Evolutionary conservation across 2,113 vertebrate species (phyloP).

Genomic region (Grus americana): DNA sequence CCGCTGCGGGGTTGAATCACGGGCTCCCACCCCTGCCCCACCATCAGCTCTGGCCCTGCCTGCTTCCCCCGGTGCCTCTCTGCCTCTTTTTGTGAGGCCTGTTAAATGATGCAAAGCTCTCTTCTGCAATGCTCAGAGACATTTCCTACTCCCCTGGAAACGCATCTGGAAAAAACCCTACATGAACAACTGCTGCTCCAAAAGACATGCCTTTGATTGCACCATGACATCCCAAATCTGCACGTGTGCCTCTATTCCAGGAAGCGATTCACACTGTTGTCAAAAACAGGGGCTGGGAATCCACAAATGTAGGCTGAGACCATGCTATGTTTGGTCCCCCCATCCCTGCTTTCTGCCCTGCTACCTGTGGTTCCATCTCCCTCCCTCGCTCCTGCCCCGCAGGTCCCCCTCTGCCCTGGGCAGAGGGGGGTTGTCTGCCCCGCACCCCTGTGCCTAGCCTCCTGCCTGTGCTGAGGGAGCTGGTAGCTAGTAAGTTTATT

Average conservation of each 20-base stretch:
- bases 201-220: neutral
- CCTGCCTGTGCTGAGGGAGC: accelerated
- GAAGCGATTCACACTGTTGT: neutral
- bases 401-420: neutral
- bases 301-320: neutral
- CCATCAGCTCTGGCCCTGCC: neutral
- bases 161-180: accelerated
- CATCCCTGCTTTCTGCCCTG: neutral
- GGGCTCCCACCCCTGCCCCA: neutral
- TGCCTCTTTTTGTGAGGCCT: neutral
- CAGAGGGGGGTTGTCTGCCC: neutral
- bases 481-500: neutral
- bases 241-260: neutral
- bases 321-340: accelerated
- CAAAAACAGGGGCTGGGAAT: neutral
- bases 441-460: neutral
- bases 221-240: neutral
- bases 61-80: neutral
- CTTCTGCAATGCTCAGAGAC: neutral
- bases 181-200: neutral
- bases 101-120: neutral
- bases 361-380: neutral
- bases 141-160: neutral
- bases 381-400: neutral
- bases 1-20: accelerated